These are phyloP conservation scores for Tenthredo scrophulariae DNA, from an alignment of 2,888 invertebrate genomes.

Conservation along the genomic window DNA sequence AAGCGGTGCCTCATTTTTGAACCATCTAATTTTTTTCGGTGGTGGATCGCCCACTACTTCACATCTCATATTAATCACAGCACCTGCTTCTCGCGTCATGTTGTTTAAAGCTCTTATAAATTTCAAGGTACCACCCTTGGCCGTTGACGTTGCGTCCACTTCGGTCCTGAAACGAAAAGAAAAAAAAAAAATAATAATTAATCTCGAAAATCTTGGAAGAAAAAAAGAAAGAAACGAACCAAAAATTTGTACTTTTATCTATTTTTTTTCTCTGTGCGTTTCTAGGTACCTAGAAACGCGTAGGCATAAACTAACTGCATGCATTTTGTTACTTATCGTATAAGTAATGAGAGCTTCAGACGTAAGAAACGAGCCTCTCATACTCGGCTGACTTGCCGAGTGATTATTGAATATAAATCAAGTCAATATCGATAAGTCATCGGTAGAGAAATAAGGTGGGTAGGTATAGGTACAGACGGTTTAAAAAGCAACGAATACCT, in stretches of 20 bases:
- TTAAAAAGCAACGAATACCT: background rate
- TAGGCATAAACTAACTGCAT: background rate
- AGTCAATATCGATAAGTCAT: constrained; percentile 65
- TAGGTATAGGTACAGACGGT: constrained; percentile 36
- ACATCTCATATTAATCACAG: constrained; percentile 82
- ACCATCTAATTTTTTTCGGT: constrained; percentile 83
- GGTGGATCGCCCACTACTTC: constrained; percentile 83
- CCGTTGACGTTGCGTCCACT: constrained; percentile 64
- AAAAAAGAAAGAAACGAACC: too few species aligned
- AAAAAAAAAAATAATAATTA: background rate
- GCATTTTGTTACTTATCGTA: background rate
- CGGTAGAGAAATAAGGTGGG: constrained; percentile 41
- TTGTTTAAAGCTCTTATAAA: constrained; percentile 81
- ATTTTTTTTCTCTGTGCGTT: background rate
- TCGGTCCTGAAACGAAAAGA: constrained; percentile 60
- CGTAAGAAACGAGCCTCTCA: constrained; percentile 8
- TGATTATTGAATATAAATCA: constrained; percentile 71
- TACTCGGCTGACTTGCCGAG: constrained; percentile 9
- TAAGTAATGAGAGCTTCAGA: background rate
- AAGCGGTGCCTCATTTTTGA: constrained; percentile 81
- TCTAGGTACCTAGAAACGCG: background rate
- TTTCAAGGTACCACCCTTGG: constrained; percentile 78
- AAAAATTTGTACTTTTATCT: background rate
- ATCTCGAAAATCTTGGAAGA: background rate
- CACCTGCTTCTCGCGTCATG: constrained; percentile 81